Evolutionary conservation across 1,140 invertebrate species (phyloP).

Genomic region (Saccostrea cuccullata): DNA sequence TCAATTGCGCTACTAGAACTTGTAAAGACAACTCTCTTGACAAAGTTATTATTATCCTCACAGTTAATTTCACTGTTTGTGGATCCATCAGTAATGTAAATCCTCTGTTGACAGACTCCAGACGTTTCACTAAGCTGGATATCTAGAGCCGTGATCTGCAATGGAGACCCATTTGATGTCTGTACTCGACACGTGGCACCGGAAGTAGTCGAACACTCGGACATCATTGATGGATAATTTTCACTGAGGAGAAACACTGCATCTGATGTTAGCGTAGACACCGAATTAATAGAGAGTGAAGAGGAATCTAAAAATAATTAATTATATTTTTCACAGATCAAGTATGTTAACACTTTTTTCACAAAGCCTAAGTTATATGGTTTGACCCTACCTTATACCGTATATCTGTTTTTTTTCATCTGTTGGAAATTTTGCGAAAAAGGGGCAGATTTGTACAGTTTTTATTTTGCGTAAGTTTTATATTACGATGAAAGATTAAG

Average conservation of each 20-base stretch:
- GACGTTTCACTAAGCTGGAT: not conserved
- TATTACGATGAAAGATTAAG: too few species aligned
- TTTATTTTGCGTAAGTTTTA: too few species aligned
- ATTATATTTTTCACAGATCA: not conserved
- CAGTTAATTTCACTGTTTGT: not conserved
- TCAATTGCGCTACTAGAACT: not conserved
- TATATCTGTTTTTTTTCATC: too few species aligned
- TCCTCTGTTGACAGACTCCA: not conserved
- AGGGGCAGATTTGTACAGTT: too few species aligned
- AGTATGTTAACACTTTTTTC: too few species aligned
- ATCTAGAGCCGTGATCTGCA: not conserved
- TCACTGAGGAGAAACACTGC: not conserved
- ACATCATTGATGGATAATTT: slow-evolving; percentile 4
- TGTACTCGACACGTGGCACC: not conserved
- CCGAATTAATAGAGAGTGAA: not conserved
- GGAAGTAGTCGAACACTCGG: slow-evolving; percentile 1
- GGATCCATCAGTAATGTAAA: slow-evolving; percentile 2
- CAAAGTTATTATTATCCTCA: not conserved
- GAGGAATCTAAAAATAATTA: not conserved
- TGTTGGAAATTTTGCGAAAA: too few species aligned
- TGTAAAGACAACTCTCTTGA: not conserved
- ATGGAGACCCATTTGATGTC: not conserved
- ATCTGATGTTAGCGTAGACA: not conserved
- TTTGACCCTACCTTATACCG: too few species aligned
- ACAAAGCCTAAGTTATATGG: too few species aligned